Evolutionary conservation across 1,140 invertebrate species (phyloP), one percentile per base, ranked within the genome.

Genomic region (Philaenus spumarius): DNA sequence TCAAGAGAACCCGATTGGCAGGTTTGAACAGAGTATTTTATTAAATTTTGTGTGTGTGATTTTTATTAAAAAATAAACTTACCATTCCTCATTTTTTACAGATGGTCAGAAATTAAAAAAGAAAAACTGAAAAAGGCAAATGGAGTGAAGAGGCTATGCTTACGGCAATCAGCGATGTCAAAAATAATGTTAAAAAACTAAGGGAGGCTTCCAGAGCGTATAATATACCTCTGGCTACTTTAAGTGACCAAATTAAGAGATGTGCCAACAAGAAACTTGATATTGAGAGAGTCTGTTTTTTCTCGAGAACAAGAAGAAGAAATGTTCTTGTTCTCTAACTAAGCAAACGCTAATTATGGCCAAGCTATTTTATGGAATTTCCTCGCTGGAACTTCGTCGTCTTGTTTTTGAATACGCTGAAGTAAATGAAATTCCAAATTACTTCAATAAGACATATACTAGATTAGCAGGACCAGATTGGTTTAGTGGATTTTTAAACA

Each of bases 371-470:
- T 67, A 67, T 60, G 62, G 64, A 12, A 37, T 69, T 23, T 61
- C 62, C 15, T 47, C 47, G 15, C 61, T 20, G 22, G 66, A 68
- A 12, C 19, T 69, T 1, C 22, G 59, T 48, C 47, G 61, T 61
- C 51, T 69, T 6, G 67, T 66, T 17, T 69, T 58, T 60, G 54
- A 71, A 12, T 56, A 66, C 60, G 67, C 65, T 20, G 58, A 64
- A 60, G 56, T 17, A 37, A 62, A 64, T 24, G 48, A 64, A 11
- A 59, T 63, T 20, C 23, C 19, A 23, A 26, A 63, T 20, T 37
- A 46, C 20, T 65, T 67, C 45, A 58, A 62, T 58, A 48, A 60
- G 24, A 43, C 22, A 14, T n/a, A n/a, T n/a, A 55, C 50, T 24
- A 54, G 54, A 61, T 54, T 63, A 17, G 64, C 64, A 35, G 62